These are phyloP conservation scores for Argyrosomus japonicus DNA, from an alignment of 2,113 vertebrate genomes.

Conservation along the genomic window DNA sequence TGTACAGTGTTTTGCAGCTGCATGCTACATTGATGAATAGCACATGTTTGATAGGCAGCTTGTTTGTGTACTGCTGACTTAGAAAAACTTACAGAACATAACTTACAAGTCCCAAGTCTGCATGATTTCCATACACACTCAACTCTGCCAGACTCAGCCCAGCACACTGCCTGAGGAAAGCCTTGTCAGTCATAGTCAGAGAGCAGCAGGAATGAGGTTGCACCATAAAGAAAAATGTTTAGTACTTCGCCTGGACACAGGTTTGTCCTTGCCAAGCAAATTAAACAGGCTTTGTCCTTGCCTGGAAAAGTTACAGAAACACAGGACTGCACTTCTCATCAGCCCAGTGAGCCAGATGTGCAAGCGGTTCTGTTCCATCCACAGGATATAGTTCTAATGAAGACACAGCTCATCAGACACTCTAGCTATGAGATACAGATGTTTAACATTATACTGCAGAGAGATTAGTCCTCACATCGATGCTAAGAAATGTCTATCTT, in stretches of 20 bases:
- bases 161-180: conserved; percentile 55
- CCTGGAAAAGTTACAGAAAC: conserved; percentile 68
- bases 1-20: neutral
- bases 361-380: conserved; percentile 45
- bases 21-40: conserved; percentile 3
- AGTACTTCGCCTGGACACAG: conserved; percentile 54
- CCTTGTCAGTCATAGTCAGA: conserved; percentile 64
- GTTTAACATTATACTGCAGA: conserved; percentile 31
- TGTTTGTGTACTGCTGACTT: neutral
- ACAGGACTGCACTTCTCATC: conserved; percentile 61
- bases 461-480: conserved; percentile 8
- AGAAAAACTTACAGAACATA: conserved; percentile 6
- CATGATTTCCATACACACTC: conserved; percentile 43
- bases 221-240: conserved; percentile 53
- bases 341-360: conserved; percentile 68
- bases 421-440: conserved; percentile 42
- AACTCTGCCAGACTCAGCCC: conserved; percentile 40
- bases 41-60: conserved; percentile 28
- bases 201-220: conserved; percentile 49
- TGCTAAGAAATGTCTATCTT: conserved; percentile 3
- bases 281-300: conserved; percentile 71
- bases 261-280: conserved; percentile 73
- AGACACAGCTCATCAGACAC: conserved; percentile 50
- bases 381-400: conserved; percentile 48
- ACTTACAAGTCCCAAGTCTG: conserved; percentile 3